These are phyloP conservation scores for Limnephilus marmoratus DNA, from an alignment of 2,888 invertebrate species.

Conservation along the genomic window DNA sequence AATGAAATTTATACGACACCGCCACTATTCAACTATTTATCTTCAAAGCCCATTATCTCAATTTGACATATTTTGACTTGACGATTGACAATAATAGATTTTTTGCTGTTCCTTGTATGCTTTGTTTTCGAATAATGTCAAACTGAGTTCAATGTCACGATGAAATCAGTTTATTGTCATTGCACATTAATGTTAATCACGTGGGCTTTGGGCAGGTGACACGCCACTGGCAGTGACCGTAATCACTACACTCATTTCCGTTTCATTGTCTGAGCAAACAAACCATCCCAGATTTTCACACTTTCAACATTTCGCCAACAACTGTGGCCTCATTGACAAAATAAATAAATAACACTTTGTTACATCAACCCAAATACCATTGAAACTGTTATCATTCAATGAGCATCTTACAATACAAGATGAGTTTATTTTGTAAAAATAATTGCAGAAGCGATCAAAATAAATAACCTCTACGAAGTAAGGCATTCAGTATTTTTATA, in stretches of 20 bases:
- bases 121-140: not conserved
- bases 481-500: no score
- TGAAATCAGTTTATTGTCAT: not conserved
- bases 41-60: no score
- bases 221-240: not conserved
- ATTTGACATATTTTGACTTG: no score
- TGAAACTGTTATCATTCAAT: not conserved
- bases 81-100: not conserved
- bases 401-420: no score
- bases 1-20: no score
- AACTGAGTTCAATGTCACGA: not conserved
- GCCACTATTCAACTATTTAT: no score
- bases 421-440: no score
- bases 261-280: not conserved
- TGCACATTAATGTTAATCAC: not conserved
- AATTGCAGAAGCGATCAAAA: no score
- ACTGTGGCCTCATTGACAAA: not conserved
- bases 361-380: not conserved
- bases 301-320: not conserved
- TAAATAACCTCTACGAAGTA: no score
- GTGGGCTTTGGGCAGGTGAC: not conserved
- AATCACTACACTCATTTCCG: not conserved
- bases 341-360: not conserved
- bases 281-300: not conserved
- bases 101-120: not conserved